Percentiles rank a stretch among this genome's conserved stretches.
Evolutionary conservation across 1,140 invertebrate species (phyloP).

Genomic region (Eupeodes corollae): DNA sequence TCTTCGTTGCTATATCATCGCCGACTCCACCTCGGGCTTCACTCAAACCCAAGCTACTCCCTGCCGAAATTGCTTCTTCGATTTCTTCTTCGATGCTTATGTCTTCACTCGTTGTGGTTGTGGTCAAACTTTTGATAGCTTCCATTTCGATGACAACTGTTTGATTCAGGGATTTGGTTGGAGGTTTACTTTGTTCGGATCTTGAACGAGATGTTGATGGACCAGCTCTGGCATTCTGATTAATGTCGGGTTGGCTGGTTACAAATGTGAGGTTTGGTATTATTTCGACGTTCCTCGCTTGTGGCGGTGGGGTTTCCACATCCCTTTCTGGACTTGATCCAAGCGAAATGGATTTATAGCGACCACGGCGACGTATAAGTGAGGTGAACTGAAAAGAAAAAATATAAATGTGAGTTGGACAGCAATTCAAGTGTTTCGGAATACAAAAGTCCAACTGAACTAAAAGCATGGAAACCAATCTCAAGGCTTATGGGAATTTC

Average conservation of each 20-base stretch:
- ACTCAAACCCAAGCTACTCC: slow-evolving; percentile 23
- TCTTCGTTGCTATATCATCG: slow-evolving; percentile 3
- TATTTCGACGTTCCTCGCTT: too few species aligned
- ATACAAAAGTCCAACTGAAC: too few species aligned
- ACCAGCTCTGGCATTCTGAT: background rate
- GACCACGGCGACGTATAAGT: background rate
- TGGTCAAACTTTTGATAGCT: background rate
- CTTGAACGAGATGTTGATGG: background rate
- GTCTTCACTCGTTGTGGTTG: slow-evolving; percentile 5
- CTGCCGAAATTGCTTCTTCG: slow-evolving; percentile 23
- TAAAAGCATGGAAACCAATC: too few species aligned
- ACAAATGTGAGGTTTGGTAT: background rate
- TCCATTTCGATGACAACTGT: background rate
- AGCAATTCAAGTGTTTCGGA: too few species aligned
- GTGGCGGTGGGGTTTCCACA: background rate
- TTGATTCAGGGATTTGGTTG: background rate
- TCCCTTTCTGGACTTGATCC: background rate
- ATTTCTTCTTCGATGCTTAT: slow-evolving; percentile 34
- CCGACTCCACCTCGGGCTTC: slow-evolving; percentile 8
- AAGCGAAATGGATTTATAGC: background rate
- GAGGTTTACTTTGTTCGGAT: background rate
- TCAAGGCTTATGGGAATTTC: too few species aligned
- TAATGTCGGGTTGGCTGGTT: background rate
- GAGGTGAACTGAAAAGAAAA: background rate
- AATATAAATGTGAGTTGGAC: too few species aligned